These are phyloP conservation scores for Dermatophagoides farinae DNA, from an alignment of 1,140 invertebrate genomes.

Conservation along the genomic window DNA sequence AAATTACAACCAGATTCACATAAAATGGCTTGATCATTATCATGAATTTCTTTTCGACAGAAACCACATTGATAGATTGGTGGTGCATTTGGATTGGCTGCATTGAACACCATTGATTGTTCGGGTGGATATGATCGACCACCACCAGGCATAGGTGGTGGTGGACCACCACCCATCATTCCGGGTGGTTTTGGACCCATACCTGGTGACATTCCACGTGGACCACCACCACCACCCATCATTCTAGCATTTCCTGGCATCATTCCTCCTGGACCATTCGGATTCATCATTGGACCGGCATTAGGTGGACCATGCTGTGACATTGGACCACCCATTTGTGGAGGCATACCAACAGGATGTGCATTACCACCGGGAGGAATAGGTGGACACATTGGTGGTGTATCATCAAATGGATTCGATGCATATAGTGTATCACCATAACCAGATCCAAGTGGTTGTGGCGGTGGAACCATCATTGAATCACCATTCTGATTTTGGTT, in stretches of 20 bases:
- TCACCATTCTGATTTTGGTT: background rate
- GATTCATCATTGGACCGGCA: background rate
- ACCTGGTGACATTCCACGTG: constrained; percentile 31
- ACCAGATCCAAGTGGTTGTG: constrained; percentile 25
- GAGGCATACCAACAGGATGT: constrained; percentile 31
- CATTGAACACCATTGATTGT: constrained; percentile 93
- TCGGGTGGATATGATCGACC: constrained; percentile 63
- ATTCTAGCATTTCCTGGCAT: background rate
- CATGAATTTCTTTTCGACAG: constrained; percentile 95
- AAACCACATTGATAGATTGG: constrained; percentile 88
- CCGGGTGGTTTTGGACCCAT: constrained; percentile 14
- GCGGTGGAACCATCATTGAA: constrained; percentile 10
- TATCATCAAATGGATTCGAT: constrained; percentile 86
- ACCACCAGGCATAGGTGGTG: background rate
- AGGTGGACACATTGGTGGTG: constrained; percentile 34
- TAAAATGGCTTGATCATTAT: constrained; percentile 91
- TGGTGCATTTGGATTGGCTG: constrained; percentile 90
- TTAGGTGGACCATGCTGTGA: constrained; percentile 16
- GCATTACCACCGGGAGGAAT: constrained; percentile 21
- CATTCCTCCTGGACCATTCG: background rate
- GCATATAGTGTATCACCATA: constrained; percentile 83
- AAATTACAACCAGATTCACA: constrained; percentile 98
- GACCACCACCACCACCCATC: constrained; percentile 4
- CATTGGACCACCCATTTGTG: constrained; percentile 23
- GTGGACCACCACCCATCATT: constrained; percentile 5